Evolutionary conservation across 2,888 invertebrate genomes (phyloP), one percentile per base, ranked within the genome.

Genomic region (Brachyopa scutellaris): DNA sequence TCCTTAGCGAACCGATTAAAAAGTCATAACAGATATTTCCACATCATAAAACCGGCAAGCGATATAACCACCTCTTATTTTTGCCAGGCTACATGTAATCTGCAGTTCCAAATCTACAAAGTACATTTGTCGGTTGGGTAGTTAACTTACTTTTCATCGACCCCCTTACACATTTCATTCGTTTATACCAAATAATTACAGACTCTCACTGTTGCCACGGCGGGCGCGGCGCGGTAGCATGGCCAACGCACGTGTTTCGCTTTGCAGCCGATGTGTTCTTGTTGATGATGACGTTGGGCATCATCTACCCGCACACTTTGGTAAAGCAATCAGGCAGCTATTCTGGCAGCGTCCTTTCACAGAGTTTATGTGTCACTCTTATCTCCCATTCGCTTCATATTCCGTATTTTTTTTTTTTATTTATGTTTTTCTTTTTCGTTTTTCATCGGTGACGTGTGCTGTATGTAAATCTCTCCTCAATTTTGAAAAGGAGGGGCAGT

Each of bases 11-110:
- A 49, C 66, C 77, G 82, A 77, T 77, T 82, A 82, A 82, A 77
- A 82, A 77, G 82, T 82, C 82, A 77, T 70, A 82, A 72, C 66
- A 77, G 66, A 82, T 66, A 82, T 82, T 82, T 82, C 70, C 82
- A 82, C 70, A 77, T 82, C 70, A 82, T 82, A 77, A 82, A 82
- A 77, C 82, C 53, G 21, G 69, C 49, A 64, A 57, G 40, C 80
- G 49, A 74, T 67, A 67, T 55, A 79, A 53, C 73, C 47, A 33
- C 62, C 62, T 57, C 36, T 17, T 23, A 21, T 67, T 67, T 61
- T 61, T 40, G 49, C 15, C 62, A 26, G 17, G 36, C 23, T 53
- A 51, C 66, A 53, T n/a, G n/a, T 26, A 26, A 79, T 79, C 69
- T 42, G 38, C 42, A 42, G 26, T 45, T 59, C 23, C 42, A 59